phyloP scores from a whole-genome alignment of 2,113 vertebrate species.

The Beaufortia kweichowensis region DNA sequence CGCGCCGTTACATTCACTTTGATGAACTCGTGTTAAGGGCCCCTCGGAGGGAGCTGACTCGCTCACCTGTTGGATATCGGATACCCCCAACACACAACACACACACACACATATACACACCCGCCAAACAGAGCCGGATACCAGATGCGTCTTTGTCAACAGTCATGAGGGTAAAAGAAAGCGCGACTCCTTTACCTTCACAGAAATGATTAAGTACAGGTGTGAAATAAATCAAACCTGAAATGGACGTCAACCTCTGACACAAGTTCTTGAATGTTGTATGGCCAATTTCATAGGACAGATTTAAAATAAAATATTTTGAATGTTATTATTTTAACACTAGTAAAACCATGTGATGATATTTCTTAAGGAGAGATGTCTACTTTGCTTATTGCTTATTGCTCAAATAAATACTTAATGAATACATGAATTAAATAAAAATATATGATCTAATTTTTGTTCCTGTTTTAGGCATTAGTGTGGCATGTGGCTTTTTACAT shows the following conservation, averaged over 20 bases:
- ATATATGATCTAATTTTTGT: slow-evolving; percentile 33
- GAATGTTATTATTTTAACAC: not conserved
- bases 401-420: slow-evolving; percentile 21
- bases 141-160: slow-evolving; percentile 28
- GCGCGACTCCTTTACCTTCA: not conserved
- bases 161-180: not conserved
- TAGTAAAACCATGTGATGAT: slow-evolving; percentile 13
- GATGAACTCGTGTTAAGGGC: slow-evolving; percentile 13
- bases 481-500: slow-evolving; percentile 5
- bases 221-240: not conserved
- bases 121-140: slow-evolving; percentile 20
- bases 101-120: not conserved
- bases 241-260: not conserved
- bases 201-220: slow-evolving; percentile 4
- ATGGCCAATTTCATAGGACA: not conserved
- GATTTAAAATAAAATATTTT: too few species aligned
- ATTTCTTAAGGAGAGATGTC: not conserved
- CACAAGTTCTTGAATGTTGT: not conserved
- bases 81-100: not conserved
- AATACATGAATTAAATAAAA: slow-evolving; percentile 3
- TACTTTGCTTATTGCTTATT: not conserved
- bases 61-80: slow-evolving; percentile 46
- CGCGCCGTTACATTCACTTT: slow-evolving; percentile 36
- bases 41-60: slow-evolving; percentile 9
- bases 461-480: slow-evolving; percentile 13